Evolutionary conservation across 1,140 invertebrate species (phyloP).

Genomic region (Magallana gigas): DNA sequence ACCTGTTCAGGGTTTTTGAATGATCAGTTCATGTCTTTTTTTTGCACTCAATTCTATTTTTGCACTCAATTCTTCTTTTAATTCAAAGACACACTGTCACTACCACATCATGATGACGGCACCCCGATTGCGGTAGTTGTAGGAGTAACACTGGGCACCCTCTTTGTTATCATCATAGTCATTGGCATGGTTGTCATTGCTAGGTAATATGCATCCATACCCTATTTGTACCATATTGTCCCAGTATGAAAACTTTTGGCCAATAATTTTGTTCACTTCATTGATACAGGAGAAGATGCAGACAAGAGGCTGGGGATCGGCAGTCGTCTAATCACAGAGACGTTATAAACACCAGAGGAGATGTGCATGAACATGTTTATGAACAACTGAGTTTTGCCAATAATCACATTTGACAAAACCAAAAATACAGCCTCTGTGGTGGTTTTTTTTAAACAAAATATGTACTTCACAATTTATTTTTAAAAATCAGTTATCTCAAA

Average conservation of each 20-base stretch:
- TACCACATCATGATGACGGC: too few species aligned
- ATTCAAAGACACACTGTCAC: too few species aligned
- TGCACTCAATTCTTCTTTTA: too few species aligned
- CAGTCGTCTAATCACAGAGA: background rate
- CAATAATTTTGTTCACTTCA: background rate
- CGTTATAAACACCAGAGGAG: background rate
- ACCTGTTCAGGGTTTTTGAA: too few species aligned
- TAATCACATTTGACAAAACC: background rate
- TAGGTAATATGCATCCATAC: background rate
- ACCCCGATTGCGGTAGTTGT: background rate
- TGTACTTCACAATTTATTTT: too few species aligned
- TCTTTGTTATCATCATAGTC: background rate
- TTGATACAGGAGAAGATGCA: background rate
- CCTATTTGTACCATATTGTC: too few species aligned
- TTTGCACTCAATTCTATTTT: too few species aligned
- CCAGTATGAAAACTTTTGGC: background rate
- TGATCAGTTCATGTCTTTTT: too few species aligned
- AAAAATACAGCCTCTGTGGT: too few species aligned
- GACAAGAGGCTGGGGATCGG: background rate
- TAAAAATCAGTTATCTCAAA: too few species aligned
- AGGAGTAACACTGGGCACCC: background rate
- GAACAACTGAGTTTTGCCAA: background rate
- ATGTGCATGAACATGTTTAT: background rate
- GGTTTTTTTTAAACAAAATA: too few species aligned
- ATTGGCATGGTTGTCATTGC: background rate